Conservation (phyloP, 2,113 vertebrate genomes). For the Hucho hucho region DNA sequence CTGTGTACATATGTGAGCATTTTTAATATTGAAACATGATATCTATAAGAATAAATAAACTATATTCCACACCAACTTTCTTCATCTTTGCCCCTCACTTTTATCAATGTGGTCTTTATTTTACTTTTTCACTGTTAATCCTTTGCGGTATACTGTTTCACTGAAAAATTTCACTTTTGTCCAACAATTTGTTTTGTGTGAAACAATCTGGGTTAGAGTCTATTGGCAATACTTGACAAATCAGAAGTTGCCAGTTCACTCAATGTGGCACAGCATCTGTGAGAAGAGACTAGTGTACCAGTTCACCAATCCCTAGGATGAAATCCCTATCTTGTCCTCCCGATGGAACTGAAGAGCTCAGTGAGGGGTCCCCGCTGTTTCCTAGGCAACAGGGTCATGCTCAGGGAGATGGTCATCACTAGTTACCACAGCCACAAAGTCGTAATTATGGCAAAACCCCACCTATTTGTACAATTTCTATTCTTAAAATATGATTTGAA, state of each 20-base stretch:
- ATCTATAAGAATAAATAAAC: constrained; percentile 65
- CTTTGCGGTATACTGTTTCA: not conserved
- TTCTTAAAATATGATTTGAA: too few species aligned
- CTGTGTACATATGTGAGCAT: constrained; percentile 61
- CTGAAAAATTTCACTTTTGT: not conserved
- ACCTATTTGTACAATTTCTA: too few species aligned
- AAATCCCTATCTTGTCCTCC: constrained; percentile 25
- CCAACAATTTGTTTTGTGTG: too few species aligned
- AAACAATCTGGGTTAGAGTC: too few species aligned
- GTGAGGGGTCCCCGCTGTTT: constrained; percentile 63
- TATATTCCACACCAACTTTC: constrained; percentile 55
- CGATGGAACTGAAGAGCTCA: constrained; percentile 52
- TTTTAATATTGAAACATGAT: constrained; percentile 68
- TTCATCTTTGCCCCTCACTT: not conserved
- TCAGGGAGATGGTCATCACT: constrained; percentile 54
- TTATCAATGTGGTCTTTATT: not conserved
- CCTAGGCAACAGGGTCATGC: constrained; percentile 47
- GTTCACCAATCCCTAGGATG: not conserved
- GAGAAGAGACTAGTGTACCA: too few species aligned
- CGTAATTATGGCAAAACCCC: too few species aligned
- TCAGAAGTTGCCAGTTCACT: not conserved
- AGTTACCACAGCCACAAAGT: too few species aligned
- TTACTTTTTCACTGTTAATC: not conserved
- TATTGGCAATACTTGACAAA: not conserved
- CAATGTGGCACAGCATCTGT: not conserved